Percentiles rank a stretch among this genome's conserved stretches.
Evolutionary conservation across 2,797 vertebrate species (phyloP).

Genomic region (Thamnophis elegans): DNA sequence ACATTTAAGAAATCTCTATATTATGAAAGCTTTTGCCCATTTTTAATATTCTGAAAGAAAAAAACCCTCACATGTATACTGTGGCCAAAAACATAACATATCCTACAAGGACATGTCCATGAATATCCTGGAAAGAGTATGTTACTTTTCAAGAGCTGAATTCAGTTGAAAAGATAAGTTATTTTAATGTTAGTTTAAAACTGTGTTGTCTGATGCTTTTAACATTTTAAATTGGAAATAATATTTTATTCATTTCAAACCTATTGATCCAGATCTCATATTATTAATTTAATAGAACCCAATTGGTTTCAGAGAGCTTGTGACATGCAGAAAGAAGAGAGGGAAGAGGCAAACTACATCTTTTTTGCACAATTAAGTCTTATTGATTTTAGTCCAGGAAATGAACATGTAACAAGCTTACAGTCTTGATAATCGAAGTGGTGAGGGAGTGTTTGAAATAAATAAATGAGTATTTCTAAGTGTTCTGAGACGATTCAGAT

Average conservation of each 20-base stretch:
- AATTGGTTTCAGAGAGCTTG: background rate
- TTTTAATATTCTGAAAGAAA: background rate
- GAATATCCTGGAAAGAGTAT: background rate
- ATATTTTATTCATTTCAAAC: conserved; percentile 43
- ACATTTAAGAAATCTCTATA: background rate
- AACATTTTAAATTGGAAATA: conserved; percentile 45
- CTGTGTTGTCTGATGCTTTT: background rate
- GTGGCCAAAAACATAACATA: background rate
- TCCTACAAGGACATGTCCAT: background rate
- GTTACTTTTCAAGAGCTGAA: background rate
- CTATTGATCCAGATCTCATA: conserved; percentile 45
- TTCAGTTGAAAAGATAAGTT: background rate
- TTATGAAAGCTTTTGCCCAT: background rate
- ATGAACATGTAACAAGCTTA: background rate
- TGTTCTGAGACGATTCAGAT: background rate
- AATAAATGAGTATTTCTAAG: background rate
- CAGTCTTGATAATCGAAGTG: background rate
- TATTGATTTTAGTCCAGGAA: background rate
- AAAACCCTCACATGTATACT: background rate
- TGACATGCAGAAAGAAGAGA: conserved; percentile 30
- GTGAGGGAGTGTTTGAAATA: background rate
- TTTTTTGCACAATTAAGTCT: background rate
- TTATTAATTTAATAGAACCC: conserved; percentile 40
- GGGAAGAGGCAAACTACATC: background rate
- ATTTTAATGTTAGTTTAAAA: background rate